Conservation (phyloP, 2,888 invertebrate species). For the Polyploca ridens region DNA sequence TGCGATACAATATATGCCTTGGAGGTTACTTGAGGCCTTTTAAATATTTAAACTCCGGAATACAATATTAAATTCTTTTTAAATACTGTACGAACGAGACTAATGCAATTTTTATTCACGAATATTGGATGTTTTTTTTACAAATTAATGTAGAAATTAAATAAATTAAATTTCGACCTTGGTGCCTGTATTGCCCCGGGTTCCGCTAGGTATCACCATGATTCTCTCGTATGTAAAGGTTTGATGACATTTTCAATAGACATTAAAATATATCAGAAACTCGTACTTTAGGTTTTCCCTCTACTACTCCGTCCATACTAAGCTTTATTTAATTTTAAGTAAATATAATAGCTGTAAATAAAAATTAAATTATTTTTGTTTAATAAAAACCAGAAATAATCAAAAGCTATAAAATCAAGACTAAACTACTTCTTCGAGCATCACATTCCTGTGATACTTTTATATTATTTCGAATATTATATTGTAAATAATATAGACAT, state of each 20-base stretch:
- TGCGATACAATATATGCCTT: too few relatives aligned
- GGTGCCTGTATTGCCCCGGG: too few relatives aligned
- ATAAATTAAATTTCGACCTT: too few relatives aligned
- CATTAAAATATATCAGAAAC: background rate
- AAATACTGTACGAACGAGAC: too few relatives aligned
- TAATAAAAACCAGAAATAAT: constrained; percentile 23
- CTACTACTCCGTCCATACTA: constrained; percentile 59
- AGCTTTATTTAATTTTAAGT: constrained; percentile 70
- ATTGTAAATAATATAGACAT: background rate
- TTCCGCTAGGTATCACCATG: too few relatives aligned
- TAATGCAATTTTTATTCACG: too few relatives aligned
- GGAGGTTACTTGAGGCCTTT: too few relatives aligned
- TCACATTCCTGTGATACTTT: constrained; percentile 10
- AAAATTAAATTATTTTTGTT: constrained; percentile 43
- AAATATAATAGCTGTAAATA: constrained; percentile 49
- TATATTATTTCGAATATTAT: constrained; percentile 12
- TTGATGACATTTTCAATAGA: constrained; percentile 10
- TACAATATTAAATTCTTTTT: too few relatives aligned
- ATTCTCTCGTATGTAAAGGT: background rate
- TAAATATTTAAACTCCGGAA: background rate
- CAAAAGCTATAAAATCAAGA: constrained; percentile 38
- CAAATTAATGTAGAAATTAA: too few relatives aligned
- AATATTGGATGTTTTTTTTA: too few relatives aligned
- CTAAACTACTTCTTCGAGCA: constrained; percentile 29
- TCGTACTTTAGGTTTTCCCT: constrained; percentile 27